These are phyloP conservation scores for Emydura subglobosa DNA, from an alignment of 2,113 vertebrate genomes.

Conservation along the genomic window DNA sequence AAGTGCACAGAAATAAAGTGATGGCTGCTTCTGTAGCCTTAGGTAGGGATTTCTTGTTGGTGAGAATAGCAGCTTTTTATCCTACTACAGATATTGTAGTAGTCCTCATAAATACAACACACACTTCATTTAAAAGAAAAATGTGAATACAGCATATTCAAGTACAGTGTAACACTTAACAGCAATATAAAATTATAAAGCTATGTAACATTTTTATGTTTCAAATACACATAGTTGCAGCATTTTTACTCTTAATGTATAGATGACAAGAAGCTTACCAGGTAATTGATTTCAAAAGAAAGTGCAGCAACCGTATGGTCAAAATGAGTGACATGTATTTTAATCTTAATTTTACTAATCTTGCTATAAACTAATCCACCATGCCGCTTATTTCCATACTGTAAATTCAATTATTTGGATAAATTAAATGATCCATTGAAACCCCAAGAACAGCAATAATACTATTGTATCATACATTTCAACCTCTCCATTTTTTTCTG, in stretches of 20 bases:
- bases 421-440: not conserved
- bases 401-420: not conserved
- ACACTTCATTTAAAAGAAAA: constrained; percentile 16
- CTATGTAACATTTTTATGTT: not conserved
- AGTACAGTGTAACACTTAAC: not conserved
- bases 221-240: not conserved
- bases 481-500: not conserved
- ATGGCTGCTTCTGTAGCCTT: not conserved
- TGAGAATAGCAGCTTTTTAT: not conserved
- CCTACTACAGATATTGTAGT: not conserved
- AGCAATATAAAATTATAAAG: not conserved
- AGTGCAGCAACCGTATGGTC: not conserved
- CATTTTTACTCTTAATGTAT: not conserved
- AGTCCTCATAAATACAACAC: not conserved
- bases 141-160: not conserved
- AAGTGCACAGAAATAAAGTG: not conserved
- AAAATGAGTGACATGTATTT: not conserved
- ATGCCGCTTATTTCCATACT: not conserved
- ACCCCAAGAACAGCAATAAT: not conserved
- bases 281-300: not conserved
- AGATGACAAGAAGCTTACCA: not conserved
- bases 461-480: not conserved
- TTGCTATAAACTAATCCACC: not conserved
- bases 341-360: not conserved
- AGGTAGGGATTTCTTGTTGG: not conserved